Percentiles rank a stretch among this genome's conserved stretches.
Conservation (phyloP, 2,797 vertebrate genomes). For the Hypotaenidia philippensis region DNA sequence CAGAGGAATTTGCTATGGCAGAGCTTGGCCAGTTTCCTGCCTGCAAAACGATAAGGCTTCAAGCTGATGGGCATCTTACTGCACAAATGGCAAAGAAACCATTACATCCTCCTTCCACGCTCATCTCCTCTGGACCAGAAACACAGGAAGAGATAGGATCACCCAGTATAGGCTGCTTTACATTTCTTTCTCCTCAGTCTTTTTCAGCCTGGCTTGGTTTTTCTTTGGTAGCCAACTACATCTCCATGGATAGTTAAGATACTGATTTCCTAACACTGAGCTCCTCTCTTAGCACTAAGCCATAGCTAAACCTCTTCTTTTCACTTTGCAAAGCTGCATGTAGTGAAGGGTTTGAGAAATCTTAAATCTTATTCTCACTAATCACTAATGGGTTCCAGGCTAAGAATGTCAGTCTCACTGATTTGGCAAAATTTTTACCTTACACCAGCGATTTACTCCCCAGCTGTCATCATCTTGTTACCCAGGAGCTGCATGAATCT, state of each 20-base stretch:
- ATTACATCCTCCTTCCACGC: neutral
- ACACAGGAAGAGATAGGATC: neutral
- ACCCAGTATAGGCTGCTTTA: neutral
- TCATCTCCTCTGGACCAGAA: neutral
- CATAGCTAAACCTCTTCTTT: constrained; percentile 15
- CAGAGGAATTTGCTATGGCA: neutral
- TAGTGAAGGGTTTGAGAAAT: constrained; percentile 40
- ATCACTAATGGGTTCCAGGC: constrained; percentile 36
- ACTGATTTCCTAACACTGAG: neutral
- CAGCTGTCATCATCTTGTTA: constrained; percentile 42
- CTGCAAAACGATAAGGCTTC: neutral
- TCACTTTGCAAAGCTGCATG: constrained; percentile 7
- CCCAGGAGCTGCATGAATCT: constrained; percentile 32
- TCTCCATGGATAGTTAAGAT: neutral
- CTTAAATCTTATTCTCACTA: constrained; percentile 37
- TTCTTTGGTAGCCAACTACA: constrained; percentile 5
- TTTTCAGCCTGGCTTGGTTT: neutral
- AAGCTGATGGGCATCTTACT: neutral
- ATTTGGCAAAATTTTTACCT: constrained; percentile 61
- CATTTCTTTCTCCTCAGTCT: neutral
- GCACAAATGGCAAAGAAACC: neutral
- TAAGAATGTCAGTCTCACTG: constrained; percentile 24
- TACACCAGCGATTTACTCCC: constrained; percentile 7
- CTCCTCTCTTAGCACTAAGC: constrained; percentile 15
- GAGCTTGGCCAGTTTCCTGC: constrained; percentile 1